Evolutionary conservation across 2,888 invertebrate species (phyloP), one percentile per base, ranked within the genome.

Genomic region (Drosophila demipolita): DNA sequence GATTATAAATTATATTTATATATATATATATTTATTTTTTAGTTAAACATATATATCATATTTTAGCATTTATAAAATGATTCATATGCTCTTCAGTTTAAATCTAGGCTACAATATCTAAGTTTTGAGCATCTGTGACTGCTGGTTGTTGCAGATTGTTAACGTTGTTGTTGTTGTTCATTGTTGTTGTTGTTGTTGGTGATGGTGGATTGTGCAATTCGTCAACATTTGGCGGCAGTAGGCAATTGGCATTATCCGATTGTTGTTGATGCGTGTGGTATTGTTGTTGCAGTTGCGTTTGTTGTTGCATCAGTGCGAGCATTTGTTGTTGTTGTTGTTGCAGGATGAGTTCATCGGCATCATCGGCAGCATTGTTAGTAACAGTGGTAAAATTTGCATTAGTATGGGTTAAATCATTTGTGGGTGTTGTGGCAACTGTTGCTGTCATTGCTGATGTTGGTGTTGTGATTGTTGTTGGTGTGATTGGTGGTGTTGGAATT

Each of bases 81-180:
- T 82, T 53, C 40, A 60, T 65, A 65, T 75, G 73, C 66, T 20
- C 35, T 35, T 35, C 57, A 71, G 52, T 71, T 82, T 66, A 83
- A 68, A 80, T 85, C 88, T 93, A 93, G 83, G 91, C 93, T 92
- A 93, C 92, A 89, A 93, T 93, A 92, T 93, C 93, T 91, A 93
- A 89, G 86, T 92, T 93, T 92, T 93, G 93, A 92, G 93, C 93
- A 92, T 93, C 93, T 87, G 93, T 93, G 86, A 93, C 92, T 89
- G 92, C 92, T 90, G 83, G 66, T 77, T 83, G 68, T 75, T 82
- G 89, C 75, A 76, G 68, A 68, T 65, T 67, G 73, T 62, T 73
- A 75, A 71, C 71, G 74, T 68, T 71, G 62, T 69, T 74, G 77
- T 78, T 77, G 73, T 67, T 73, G 69, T 40, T 63, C 62, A 48